These are phyloP conservation scores for Tokudaia tokunoshimensis DNA, from an alignment of 2,797 vertebrate species.

Conservation along the genomic window DNA sequence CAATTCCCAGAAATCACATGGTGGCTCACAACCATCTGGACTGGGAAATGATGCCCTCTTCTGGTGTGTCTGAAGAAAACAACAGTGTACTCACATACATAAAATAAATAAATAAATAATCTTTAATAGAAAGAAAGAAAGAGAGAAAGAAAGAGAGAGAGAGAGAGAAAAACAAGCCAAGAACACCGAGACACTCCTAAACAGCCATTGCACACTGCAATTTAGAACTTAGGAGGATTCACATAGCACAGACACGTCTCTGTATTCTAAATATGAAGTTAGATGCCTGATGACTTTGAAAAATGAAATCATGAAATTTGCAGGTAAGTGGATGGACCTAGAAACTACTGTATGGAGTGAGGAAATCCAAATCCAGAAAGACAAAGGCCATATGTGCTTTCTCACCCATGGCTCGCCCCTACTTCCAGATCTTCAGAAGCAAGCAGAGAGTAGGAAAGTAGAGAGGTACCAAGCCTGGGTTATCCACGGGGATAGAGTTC, in stretches of 20 bases:
- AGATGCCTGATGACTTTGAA: not conserved
- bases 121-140: too few relatives aligned
- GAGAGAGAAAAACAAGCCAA: not conserved
- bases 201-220: not conserved
- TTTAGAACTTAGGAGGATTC: conserved; percentile 1
- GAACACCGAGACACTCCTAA: not conserved
- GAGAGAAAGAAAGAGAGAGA: too few relatives aligned
- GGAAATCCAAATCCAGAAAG: not conserved
- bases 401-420: too few relatives aligned
- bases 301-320: not conserved
- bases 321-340: not conserved
- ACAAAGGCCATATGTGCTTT: not conserved
- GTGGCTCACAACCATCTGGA: too few relatives aligned
- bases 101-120: too few relatives aligned
- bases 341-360: not conserved
- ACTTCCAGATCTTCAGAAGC: too few relatives aligned
- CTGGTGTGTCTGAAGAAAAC: too few relatives aligned
- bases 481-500: too few relatives aligned
- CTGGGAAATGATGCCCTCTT: too few relatives aligned
- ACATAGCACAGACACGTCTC: not conserved
- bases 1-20: too few relatives aligned
- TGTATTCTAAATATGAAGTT: not conserved
- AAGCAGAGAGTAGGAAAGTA: not conserved
- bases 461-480: not conserved
- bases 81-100: too few relatives aligned